phyloP scores from a whole-genome alignment of 2,888 invertebrate genomes.

The Netelia virgata region DNA sequence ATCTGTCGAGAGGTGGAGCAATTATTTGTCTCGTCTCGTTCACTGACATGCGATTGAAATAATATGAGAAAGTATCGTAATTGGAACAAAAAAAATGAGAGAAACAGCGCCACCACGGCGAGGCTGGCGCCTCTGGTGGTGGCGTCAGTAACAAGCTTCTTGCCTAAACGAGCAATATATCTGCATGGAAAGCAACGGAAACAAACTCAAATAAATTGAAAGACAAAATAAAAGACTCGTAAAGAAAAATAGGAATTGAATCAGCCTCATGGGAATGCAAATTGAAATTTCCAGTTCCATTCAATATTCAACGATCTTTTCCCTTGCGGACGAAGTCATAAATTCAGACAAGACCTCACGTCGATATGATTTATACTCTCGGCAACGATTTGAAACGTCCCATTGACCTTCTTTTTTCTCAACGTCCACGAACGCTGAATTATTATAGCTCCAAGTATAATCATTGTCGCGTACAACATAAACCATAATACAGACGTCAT shows the following conservation, averaged over 20 bases:
- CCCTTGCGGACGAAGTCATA: neutral
- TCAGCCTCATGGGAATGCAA: neutral
- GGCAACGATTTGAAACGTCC: neutral
- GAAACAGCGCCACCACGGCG: too few species aligned
- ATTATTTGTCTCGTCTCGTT: too few species aligned
- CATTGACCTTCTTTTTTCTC: neutral
- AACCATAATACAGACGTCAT: neutral
- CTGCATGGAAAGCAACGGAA: too few species aligned
- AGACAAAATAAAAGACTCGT: neutral
- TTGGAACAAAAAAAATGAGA: too few species aligned
- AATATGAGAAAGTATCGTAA: too few species aligned
- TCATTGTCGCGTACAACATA: neutral
- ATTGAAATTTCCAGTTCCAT: neutral
- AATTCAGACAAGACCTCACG: neutral
- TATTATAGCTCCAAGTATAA: neutral
- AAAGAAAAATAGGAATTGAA: neutral
- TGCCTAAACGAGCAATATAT: too few species aligned
- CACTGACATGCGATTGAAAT: too few species aligned
- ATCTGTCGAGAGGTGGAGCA: neutral
- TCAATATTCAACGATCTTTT: neutral
- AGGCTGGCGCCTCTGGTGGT: too few species aligned
- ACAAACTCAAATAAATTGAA: too few species aligned
- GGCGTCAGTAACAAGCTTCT: too few species aligned
- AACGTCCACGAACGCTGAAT: neutral
- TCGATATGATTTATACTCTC: neutral